These are phyloP conservation scores for Sebastes itinus DNA, from an alignment of 2,797 vertebrate species.

Conservation along the genomic window DNA sequence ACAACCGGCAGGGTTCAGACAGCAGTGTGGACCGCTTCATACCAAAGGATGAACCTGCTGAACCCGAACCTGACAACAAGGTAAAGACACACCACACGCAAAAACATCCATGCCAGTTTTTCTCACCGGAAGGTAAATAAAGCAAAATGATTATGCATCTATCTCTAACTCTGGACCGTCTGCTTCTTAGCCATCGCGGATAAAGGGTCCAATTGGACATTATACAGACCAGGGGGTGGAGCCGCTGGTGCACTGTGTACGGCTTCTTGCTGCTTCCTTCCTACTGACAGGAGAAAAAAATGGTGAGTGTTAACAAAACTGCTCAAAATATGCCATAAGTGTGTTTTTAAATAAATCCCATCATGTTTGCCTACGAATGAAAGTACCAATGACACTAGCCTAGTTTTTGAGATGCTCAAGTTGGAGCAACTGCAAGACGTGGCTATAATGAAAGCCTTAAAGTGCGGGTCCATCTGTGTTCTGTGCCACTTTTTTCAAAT, in stretches of 20 bases:
- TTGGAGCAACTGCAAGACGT: not conserved
- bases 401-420: not conserved
- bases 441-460: not conserved
- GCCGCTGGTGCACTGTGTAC: slow-evolving; percentile 93
- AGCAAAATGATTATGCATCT: not conserved
- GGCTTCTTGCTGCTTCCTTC: slow-evolving; percentile 94
- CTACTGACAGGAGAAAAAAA: slow-evolving; percentile 91
- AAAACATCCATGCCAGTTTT: not conserved
- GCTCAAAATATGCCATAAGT: not conserved
- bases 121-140: not conserved
- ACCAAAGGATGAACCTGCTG: slow-evolving; percentile 87
- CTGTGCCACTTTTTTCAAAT: no score
- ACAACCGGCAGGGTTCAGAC: slow-evolving; percentile 92
- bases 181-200: slow-evolving; percentile 85
- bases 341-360: not conserved
- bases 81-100: slow-evolving; percentile 60
- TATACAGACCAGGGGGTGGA: slow-evolving; percentile 86
- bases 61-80: slow-evolving; percentile 90
- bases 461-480: no score
- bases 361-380: not conserved
- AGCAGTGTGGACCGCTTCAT: slow-evolving; percentile 89
- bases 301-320: slow-evolving; percentile 75
- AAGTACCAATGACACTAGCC: not conserved
- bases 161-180: not conserved
- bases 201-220: slow-evolving; percentile 94